Percentiles rank a stretch among this genome's conserved stretches.
Conservation (phyloP, 2,797 vertebrate genomes). For the Lateolabrax maculatus region DNA sequence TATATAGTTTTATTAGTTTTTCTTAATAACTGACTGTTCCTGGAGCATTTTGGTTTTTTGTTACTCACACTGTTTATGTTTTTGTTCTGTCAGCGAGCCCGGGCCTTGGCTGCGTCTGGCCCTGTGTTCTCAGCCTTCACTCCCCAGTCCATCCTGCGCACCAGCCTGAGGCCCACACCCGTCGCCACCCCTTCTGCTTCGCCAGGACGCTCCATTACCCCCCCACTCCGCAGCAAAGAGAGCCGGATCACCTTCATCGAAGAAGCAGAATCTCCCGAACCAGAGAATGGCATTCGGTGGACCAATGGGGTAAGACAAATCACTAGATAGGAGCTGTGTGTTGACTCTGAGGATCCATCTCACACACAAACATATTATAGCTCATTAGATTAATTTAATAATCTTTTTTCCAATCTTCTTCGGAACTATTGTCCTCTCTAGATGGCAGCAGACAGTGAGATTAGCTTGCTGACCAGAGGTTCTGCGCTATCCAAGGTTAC, state of each 20-base stretch:
- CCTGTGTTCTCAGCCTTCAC: conserved; percentile 91
- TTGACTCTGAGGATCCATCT: not conserved
- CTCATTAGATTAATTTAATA: not conserved
- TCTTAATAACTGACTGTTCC: not conserved
- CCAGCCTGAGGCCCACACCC: conserved; percentile 92
- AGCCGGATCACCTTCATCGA: conserved; percentile 93
- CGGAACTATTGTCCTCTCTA: conserved; percentile 58
- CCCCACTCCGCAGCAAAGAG: conserved; percentile 91
- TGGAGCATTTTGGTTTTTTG: not conserved
- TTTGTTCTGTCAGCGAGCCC: conserved; percentile 87
- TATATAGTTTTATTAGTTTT: too few relatives aligned
- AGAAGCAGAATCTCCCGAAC: conserved; percentile 73
- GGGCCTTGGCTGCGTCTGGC: conserved; percentile 88
- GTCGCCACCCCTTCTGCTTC: conserved; percentile 93
- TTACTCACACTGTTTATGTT: not conserved
- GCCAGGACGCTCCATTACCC: conserved; percentile 91
- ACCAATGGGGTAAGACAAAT: conserved; percentile 85
- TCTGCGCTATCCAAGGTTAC: conserved; percentile 75
- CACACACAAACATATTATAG: not conserved
- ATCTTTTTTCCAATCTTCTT: not conserved
- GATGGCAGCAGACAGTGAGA: conserved; percentile 83
- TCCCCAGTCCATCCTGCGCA: conserved; percentile 95
- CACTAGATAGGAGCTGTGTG: not conserved
- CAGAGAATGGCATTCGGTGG: conserved; percentile 83
- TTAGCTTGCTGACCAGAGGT: conserved; percentile 72